Evolutionary conservation across 2,797 vertebrate species (phyloP).

Genomic region (Smutsia gigantea): DNA sequence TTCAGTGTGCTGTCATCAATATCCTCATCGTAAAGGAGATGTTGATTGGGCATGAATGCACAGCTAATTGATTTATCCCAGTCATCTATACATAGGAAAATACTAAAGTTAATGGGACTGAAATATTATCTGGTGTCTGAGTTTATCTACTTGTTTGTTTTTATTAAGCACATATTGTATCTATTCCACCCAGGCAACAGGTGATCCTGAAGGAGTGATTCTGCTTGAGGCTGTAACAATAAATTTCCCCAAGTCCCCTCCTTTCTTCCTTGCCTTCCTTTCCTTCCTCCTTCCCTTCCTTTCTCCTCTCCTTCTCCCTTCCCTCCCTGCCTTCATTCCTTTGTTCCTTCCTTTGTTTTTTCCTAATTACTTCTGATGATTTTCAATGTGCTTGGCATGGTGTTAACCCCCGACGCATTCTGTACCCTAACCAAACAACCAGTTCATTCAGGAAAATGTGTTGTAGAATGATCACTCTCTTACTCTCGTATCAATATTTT

Average conservation of each 20-base stretch:
- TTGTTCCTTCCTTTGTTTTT: background rate
- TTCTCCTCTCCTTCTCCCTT: background rate
- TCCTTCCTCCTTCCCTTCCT: too few relatives aligned
- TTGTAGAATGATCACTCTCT: background rate
- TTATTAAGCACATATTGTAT: background rate
- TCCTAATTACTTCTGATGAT: background rate
- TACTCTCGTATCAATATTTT: background rate
- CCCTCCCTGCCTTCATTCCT: background rate
- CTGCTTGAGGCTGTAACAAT: background rate
- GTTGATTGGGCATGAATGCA: background rate
- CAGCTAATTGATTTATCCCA: background rate
- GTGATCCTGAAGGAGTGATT: background rate
- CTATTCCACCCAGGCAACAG: background rate
- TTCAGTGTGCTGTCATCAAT: background rate
- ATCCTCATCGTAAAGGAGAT: background rate
- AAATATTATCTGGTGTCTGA: background rate
- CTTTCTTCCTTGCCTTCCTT: background rate
- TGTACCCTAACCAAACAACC: rapidly evolving
- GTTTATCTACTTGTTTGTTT: background rate
- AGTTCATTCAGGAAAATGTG: background rate
- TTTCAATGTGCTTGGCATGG: rapidly evolving
- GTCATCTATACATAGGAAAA: background rate
- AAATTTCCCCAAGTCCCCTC: background rate
- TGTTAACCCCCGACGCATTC: background rate
- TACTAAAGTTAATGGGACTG: background rate